These are phyloP conservation scores for Apomyelois bistriatella DNA, from an alignment of 2,888 invertebrate species.

Conservation along the genomic window DNA sequence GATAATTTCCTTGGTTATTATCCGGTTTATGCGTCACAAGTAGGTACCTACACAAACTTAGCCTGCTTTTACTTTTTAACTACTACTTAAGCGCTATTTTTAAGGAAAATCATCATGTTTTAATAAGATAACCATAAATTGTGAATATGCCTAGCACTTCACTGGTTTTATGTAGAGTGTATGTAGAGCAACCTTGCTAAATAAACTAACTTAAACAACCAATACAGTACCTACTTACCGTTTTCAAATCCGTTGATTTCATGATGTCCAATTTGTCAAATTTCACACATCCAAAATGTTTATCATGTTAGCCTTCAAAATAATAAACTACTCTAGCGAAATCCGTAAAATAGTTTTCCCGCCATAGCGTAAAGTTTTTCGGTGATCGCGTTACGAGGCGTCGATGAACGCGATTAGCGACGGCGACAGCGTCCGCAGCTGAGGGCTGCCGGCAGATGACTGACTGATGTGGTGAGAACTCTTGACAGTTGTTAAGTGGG, in stretches of 20 bases:
- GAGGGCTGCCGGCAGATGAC: constrained; percentile 25
- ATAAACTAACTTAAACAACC: not conserved
- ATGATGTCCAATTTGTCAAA: constrained; percentile 35
- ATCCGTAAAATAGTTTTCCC: constrained; percentile 41
- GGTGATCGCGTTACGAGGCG: constrained; percentile 41
- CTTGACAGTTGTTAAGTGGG: constrained; percentile 8
- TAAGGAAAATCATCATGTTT: too few relatives aligned
- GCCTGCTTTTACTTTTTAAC: too few relatives aligned
- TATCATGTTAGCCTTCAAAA: constrained; percentile 21
- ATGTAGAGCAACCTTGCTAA: too few relatives aligned
- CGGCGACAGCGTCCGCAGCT: constrained; percentile 46
- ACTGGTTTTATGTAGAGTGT: too few relatives aligned
- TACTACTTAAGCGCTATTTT: too few relatives aligned
- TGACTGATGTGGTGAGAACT: constrained; percentile 13
- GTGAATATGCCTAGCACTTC: too few relatives aligned
- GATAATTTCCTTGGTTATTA: too few relatives aligned
- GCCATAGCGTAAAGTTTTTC: constrained; percentile 64
- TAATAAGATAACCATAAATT: too few relatives aligned
- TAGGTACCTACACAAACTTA: too few relatives aligned
- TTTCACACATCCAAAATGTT: constrained; percentile 29
- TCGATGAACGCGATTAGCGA: constrained; percentile 36
- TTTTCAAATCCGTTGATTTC: constrained; percentile 43
- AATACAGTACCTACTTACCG: constrained; percentile 33
- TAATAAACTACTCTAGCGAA: constrained; percentile 15
- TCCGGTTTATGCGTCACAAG: too few relatives aligned